Percentiles rank a stretch among this genome's conserved stretches.
Conservation (phyloP, 2,888 invertebrate genomes). For the Pomacea canaliculata region DNA sequence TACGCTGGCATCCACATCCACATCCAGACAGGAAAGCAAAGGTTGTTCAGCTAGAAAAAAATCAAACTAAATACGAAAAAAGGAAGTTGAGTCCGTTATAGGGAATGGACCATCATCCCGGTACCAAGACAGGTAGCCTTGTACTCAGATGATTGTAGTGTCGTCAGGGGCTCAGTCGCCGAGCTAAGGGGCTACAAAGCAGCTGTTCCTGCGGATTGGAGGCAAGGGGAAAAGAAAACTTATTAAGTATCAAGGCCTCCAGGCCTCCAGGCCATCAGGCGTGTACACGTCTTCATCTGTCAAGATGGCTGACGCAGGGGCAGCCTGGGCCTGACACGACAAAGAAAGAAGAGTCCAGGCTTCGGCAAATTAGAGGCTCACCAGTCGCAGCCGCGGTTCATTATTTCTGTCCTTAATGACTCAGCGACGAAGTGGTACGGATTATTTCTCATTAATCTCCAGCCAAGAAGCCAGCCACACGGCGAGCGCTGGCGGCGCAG, state of each 20-base stretch:
- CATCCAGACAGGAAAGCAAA: too few relatives aligned
- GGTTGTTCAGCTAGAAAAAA: too few relatives aligned
- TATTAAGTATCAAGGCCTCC: too few relatives aligned
- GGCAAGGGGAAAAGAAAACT: neutral
- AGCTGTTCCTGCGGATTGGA: neutral
- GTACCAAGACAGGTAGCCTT: too few relatives aligned
- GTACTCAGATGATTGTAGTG: too few relatives aligned
- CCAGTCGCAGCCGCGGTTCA: neutral
- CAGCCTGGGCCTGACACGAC: slow-evolving; percentile 12
- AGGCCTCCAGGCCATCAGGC: too few relatives aligned
- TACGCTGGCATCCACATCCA: too few relatives aligned
- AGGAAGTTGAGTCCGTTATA: too few relatives aligned
- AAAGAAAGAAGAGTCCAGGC: slow-evolving; percentile 8
- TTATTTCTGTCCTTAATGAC: slow-evolving; percentile 14
- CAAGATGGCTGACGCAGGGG: slow-evolving; percentile 1
- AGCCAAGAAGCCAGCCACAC: neutral
- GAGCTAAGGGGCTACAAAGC: neutral
- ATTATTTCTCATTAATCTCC: slow-evolving; percentile 17
- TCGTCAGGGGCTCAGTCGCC: too few relatives aligned
- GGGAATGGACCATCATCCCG: too few relatives aligned
- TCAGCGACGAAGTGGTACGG: slow-evolving; percentile 5
- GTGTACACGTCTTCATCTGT: slow-evolving; percentile 1
- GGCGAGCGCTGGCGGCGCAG: neutral
- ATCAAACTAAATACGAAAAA: too few relatives aligned
- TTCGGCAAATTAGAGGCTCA: slow-evolving; percentile 13